These are phyloP conservation scores for Aviceda subcristata DNA, from an alignment of 2,113 vertebrate species.

Conservation along the genomic window DNA sequence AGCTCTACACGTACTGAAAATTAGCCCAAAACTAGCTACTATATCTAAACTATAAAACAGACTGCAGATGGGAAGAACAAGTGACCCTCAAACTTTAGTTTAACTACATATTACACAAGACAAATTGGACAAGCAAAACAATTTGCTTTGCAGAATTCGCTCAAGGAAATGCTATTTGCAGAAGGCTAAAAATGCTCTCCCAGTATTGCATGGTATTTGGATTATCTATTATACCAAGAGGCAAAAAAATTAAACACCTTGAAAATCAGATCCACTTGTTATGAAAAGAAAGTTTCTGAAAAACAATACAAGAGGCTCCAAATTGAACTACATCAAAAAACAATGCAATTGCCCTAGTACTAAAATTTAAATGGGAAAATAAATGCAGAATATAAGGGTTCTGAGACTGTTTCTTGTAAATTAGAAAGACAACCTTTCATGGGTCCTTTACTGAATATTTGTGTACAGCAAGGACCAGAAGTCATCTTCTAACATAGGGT, in stretches of 20 bases:
- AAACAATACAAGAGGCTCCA: neutral
- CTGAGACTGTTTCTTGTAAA: neutral
- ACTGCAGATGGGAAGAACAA: neutral
- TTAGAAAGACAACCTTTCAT: neutral
- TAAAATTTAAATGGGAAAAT: neutral
- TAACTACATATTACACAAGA: neutral
- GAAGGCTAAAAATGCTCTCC: neutral
- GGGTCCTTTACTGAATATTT: neutral
- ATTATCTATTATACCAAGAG: neutral
- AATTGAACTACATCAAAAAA: neutral
- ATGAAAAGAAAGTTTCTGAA: neutral
- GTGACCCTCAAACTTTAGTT: neutral
- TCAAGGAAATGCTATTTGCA: neutral
- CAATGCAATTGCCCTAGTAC: neutral
- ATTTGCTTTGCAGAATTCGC: neutral
- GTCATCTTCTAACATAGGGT: neutral
- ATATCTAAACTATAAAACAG: neutral
- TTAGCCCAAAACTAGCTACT: constrained; percentile 1
- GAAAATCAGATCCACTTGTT: neutral
- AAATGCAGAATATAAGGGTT: neutral
- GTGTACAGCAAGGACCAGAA: neutral
- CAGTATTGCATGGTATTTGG: neutral
- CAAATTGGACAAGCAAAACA: neutral
- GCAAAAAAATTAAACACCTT: neutral
- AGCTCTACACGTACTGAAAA: neutral